phyloP scores from a whole-genome alignment of 1,140 invertebrate genomes.

The Drosophila repleta region DNA sequence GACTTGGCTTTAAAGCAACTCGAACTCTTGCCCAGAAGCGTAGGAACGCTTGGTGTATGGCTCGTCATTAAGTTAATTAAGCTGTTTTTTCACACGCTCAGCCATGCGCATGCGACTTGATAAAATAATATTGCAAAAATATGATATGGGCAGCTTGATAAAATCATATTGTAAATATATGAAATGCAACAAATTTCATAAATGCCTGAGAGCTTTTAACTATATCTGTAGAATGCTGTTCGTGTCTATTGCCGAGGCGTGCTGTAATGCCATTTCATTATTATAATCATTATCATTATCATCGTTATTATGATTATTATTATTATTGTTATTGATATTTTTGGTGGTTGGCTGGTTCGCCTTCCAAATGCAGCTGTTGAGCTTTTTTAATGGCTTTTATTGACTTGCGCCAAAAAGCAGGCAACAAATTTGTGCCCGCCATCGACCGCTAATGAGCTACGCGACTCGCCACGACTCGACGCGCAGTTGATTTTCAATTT shows the following conservation, averaged over 20 bases:
- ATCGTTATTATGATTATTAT: neutral
- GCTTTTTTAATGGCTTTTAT: constrained; percentile 42
- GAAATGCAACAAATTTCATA: constrained; percentile 1
- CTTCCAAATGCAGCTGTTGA: constrained; percentile 29
- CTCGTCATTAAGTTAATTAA: neutral
- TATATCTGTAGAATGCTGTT: neutral
- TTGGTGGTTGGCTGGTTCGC: neutral
- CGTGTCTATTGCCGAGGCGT: constrained; percentile 1
- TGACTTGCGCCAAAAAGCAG: constrained; percentile 40
- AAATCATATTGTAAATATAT: neutral
- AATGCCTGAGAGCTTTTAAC: neutral
- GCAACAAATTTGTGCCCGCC: constrained; percentile 31
- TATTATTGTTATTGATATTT: neutral
- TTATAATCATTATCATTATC: constrained; percentile 1
- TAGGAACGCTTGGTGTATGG: neutral
- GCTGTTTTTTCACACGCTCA: neutral
- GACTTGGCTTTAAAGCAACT: constrained; percentile 1
- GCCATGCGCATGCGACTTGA: constrained; percentile 4
- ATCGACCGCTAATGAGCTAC: constrained; percentile 63
- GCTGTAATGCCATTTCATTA: constrained; percentile 18
- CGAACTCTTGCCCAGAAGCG: neutral
- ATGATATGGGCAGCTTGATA: constrained; percentile 1
- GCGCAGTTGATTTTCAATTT: constrained; percentile 71
- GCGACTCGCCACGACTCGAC: neutral
- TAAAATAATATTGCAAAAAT: constrained; percentile 1